phyloP scores from a whole-genome alignment of 37 sponge, comb jelly and placozoan species.

The Diacarnus erythraeanus region DNA sequence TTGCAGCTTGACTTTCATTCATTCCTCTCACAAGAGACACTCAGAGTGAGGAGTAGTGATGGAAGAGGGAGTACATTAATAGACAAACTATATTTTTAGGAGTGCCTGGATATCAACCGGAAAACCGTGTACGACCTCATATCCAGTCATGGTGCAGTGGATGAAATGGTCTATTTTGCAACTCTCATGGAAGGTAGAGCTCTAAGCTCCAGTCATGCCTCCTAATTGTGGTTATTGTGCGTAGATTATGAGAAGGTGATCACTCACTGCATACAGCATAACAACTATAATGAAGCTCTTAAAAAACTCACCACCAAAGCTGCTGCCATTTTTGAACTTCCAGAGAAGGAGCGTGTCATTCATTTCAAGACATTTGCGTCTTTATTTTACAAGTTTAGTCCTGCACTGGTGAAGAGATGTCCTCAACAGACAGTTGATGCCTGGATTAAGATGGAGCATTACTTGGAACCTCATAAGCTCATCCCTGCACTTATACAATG shows the following conservation, averaged over 20 bases:
- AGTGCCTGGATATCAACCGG: constrained; percentile 71
- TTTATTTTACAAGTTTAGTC: constrained; percentile 90
- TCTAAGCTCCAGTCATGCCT: not conserved
- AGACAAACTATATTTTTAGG: constrained; percentile 34
- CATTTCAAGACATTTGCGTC: constrained; percentile 50
- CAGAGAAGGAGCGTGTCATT: constrained; percentile 33
- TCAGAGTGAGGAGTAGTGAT: constrained; percentile 48
- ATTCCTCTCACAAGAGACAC: constrained; percentile 44
- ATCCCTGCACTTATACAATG: constrained; percentile 92
- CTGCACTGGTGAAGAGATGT: constrained; percentile 79
- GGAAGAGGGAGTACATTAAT: too few species aligned
- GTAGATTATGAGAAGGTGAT: constrained; percentile 90
- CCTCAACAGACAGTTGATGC: constrained; percentile 80
- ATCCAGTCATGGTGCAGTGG: constrained; percentile 88
- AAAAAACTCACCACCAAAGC: constrained; percentile 58
- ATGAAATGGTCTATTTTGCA: constrained; percentile 91
- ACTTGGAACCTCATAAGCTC: constrained; percentile 76
- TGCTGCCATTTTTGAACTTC: constrained; percentile 2
- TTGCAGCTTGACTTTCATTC: constrained; percentile 67
- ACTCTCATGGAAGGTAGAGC: constrained; percentile 82
- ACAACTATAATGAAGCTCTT: constrained; percentile 77
- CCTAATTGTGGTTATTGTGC: not conserved
- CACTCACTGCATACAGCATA: constrained; percentile 76
- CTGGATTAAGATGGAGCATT: constrained; percentile 59
- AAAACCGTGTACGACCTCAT: constrained; percentile 84